A percentile compares a stretch with the other conserved stretches of the same genome.
phyloP scores from a whole-genome alignment of 2,888 invertebrate species.

The Alloplasta piceator region DNA sequence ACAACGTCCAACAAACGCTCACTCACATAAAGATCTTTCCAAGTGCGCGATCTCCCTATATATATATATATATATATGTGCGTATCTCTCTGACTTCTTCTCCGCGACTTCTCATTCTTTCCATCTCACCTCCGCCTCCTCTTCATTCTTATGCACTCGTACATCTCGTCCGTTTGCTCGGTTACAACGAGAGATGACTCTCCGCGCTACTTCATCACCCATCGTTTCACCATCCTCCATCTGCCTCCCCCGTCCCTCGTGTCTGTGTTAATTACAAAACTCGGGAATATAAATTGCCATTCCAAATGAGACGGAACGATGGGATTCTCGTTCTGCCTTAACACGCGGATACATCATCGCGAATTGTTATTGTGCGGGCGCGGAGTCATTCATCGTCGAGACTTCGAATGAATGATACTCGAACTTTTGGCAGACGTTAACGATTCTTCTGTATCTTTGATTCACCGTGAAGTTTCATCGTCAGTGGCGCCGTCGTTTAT shows the following conservation, averaged over 20 bases:
- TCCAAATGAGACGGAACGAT: conserved; percentile 73
- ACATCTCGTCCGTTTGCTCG: conserved; percentile 58
- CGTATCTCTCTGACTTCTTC: conserved; percentile 42
- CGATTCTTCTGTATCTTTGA: background rate
- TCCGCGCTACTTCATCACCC: conserved; percentile 61
- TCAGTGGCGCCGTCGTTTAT: background rate
- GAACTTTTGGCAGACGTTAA: background rate
- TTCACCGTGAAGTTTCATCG: background rate
- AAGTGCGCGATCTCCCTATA: conserved; percentile 47
- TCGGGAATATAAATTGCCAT: conserved; percentile 80
- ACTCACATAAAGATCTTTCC: conserved; percentile 62
- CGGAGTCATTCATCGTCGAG: background rate
- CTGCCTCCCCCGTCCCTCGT: conserved; percentile 50
- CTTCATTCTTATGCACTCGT: conserved; percentile 61
- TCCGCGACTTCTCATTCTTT: conserved; percentile 56
- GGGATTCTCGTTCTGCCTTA: conserved; percentile 23
- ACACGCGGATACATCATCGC: background rate
- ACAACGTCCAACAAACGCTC: conserved; percentile 66
- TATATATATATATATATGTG: background rate
- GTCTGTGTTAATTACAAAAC: conserved; percentile 80
- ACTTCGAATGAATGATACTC: background rate
- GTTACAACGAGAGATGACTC: conserved; percentile 62
- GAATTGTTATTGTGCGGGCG: conserved; percentile 9
- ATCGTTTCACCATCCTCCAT: conserved; percentile 49
- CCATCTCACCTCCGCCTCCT: conserved; percentile 49